Conservation (phyloP, 1,140 invertebrate species). For the Drosophila mojavensis region DNA sequence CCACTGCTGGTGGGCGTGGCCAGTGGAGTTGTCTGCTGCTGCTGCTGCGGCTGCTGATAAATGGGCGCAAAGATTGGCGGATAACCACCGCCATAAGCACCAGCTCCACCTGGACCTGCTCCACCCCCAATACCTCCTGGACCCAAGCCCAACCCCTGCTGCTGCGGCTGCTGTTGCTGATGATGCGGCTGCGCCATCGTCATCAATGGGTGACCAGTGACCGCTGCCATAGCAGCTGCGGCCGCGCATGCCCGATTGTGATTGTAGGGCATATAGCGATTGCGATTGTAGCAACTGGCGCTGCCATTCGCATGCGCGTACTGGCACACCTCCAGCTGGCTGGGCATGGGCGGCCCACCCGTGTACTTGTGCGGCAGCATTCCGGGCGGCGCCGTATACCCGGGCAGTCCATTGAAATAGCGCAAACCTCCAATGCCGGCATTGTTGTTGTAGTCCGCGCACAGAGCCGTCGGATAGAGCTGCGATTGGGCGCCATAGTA, state of each 20-base stretch:
- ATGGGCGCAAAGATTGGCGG: conserved; percentile 42
- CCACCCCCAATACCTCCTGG: neutral
- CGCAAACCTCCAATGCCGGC: conserved; percentile 27
- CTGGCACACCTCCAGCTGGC: conserved; percentile 47
- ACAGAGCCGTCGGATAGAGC: conserved; percentile 26
- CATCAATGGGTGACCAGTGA: conserved; percentile 39
- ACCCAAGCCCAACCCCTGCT: neutral
- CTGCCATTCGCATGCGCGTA: conserved; percentile 55
- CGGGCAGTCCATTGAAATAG: conserved; percentile 33
- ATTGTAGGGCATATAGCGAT: conserved; percentile 75
- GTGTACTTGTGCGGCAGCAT: conserved; percentile 37
- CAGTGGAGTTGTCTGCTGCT: conserved; percentile 16
- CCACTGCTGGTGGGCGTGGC: conserved; percentile 12
- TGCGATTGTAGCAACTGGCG: conserved; percentile 56
- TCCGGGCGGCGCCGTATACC: conserved; percentile 34
- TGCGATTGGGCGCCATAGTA: conserved; percentile 35
- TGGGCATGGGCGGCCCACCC: conserved; percentile 12
- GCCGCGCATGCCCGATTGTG: conserved; percentile 54
- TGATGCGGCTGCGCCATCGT: conserved; percentile 22
- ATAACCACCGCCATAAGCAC: conserved; percentile 6
- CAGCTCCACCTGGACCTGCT: neutral
- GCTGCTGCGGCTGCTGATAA: conserved; percentile 30
- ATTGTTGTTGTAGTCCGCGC: conserved; percentile 49
- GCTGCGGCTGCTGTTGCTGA: conserved; percentile 19
- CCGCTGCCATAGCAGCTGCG: conserved; percentile 49